Evolutionary conservation across 2,113 vertebrate species (phyloP).

Genomic region (cattle (Bos taurus)): DNA sequence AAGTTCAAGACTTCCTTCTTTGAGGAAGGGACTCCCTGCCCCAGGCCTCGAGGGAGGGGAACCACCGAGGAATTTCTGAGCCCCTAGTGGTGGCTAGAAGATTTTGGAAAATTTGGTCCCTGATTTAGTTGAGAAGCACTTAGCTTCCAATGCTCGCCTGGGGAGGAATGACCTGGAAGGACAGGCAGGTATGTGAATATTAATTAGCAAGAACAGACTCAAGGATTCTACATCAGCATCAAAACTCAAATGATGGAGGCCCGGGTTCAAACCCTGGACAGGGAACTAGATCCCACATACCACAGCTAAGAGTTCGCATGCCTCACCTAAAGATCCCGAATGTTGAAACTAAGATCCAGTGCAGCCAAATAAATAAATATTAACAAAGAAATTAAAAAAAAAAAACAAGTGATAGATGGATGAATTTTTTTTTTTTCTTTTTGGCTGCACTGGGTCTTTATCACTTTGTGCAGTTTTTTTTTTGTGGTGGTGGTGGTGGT

Average conservation of each 20-base stretch:
- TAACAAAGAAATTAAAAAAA: not conserved
- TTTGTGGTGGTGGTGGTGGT: not conserved
- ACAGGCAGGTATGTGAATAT: accelerated
- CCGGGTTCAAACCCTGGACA: not conserved
- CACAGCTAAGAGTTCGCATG: not conserved
- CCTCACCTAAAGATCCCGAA: not conserved
- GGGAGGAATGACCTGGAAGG: not conserved
- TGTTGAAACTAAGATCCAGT: not conserved
- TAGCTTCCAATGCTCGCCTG: not conserved
- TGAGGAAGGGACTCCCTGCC: not conserved
- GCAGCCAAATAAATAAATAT: not conserved
- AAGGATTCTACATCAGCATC: not conserved
- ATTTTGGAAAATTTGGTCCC: not conserved
- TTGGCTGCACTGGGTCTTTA: not conserved
- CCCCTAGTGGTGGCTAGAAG: not conserved
- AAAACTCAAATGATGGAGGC: not conserved
- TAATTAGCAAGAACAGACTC: not conserved
- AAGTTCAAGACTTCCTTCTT: not conserved
- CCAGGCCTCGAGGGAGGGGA: accelerated
- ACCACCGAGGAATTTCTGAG: not conserved
- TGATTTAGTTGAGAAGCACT: not conserved
- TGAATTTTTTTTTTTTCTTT: not conserved
- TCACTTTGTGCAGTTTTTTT: not conserved
- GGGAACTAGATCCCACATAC: not conserved
- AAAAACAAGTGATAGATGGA: not conserved